Evolutionary conservation across 2,888 invertebrate species (phyloP).

Genomic region (Dynastes hyllus): DNA sequence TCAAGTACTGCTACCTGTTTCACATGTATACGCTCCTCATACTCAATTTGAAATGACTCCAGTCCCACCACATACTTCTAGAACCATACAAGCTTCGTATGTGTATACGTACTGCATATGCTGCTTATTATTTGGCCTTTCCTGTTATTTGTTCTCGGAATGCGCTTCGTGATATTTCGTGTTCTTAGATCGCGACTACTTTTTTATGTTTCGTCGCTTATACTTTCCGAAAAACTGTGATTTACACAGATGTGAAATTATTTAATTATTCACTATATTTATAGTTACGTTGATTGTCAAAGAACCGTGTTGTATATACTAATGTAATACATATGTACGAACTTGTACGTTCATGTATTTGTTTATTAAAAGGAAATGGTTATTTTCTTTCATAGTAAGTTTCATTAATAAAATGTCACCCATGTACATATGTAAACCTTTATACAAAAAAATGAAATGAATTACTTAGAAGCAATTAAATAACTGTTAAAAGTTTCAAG

Average conservation of each 20-base stretch:
- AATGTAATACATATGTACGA: too few relatives aligned
- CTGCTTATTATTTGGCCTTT: not conserved
- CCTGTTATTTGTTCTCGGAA: slow-evolving; percentile 13
- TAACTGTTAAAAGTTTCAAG: too few relatives aligned
- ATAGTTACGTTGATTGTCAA: too few relatives aligned
- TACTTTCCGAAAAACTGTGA: not conserved
- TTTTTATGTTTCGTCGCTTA: not conserved
- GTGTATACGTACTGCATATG: not conserved
- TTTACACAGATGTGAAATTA: not conserved
- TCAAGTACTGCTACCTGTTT: slow-evolving; percentile 46
- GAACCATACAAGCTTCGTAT: not conserved
- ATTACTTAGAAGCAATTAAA: too few relatives aligned
- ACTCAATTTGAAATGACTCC: not conserved
- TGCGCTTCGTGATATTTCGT: not conserved
- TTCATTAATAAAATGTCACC: too few relatives aligned
- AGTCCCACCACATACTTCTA: slow-evolving; percentile 13
- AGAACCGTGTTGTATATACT: too few relatives aligned
- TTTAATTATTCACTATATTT: not conserved
- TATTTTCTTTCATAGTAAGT: too few relatives aligned
- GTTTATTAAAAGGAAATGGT: too few relatives aligned
- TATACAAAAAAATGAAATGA: too few relatives aligned
- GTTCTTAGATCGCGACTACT: not conserved
- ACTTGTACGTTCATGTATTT: too few relatives aligned
- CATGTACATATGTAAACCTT: too few relatives aligned
- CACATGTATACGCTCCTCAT: slow-evolving; percentile 8